Base-by-base conservation (phyloP, 2,888 invertebrate genomes). In the Liposcelis brunnea region DNA sequence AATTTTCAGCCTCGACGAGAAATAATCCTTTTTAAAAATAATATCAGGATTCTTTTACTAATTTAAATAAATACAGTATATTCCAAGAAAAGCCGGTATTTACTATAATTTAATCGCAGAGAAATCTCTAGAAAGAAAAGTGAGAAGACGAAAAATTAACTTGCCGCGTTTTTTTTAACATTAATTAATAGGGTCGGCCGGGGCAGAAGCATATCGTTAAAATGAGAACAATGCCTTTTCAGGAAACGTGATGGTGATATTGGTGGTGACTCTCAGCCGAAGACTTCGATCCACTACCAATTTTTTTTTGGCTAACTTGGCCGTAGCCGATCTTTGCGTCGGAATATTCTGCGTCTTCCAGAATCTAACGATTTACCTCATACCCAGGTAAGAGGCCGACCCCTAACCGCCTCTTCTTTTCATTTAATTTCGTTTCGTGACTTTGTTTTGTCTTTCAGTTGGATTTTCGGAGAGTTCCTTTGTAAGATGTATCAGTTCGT, bases 401-500 rank as follows among this genome's bases (percentile, higher is more conserved):
- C 3, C 2, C 31, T 4, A 4, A 2, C n/a, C 11, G 42, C 26
- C 26, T 2, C 4, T 8, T 11, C 2, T 3, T 11, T n/a, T 10
- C 12, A 7, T 36, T 40, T 19, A 8, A 31, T 40, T 32, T 32
- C n/a, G 32, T 32, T 32, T 32, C n/a, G 10, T 32, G 32, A n/a
- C n/a, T n/a, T n/a, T n/a, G n/a, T n/a, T n/a, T n/a, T n/a, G n/a
- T 51, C 52, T 72, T 69, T 45, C 70, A 83, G 81, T 56, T 85
- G 85, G 85, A 75, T 79, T 46, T 74, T 85, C 51, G 86, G 87
- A 2, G 76, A 80, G 56, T 81, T 86, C 57, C 68, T 91, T 51
- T 93, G 91, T 66, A 86, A 86, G 61, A 79, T 87, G 74, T 89
- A 90, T 65, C 82, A 86, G 67, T 89, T 89, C 59, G 78, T 87